Percentiles rank a stretch among this genome's conserved stretches.
phyloP scores from a whole-genome alignment of 2,888 invertebrate species.

The Julus scandinavius region DNA sequence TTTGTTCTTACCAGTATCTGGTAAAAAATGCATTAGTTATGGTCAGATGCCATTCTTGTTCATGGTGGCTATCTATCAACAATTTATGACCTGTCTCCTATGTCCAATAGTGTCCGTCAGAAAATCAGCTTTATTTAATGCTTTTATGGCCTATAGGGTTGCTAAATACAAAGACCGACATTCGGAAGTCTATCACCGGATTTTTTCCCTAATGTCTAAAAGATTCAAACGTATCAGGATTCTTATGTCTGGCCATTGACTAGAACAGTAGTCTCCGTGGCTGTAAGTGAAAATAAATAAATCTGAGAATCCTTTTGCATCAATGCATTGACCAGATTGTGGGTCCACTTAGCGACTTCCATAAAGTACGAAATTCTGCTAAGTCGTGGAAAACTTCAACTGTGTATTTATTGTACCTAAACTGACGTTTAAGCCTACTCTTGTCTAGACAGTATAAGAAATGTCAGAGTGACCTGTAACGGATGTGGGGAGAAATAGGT shows the following conservation, averaged over 20 bases:
- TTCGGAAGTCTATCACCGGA: not conserved
- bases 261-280: not conserved
- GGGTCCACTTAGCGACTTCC: no score
- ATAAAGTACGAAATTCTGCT: no score
- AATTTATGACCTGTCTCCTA: not conserved
- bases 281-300: no score
- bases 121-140: not conserved
- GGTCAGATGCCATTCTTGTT: not conserved
- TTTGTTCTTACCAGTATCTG: not conserved
- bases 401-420: no score
- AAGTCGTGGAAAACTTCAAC: no score
- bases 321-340: no score
- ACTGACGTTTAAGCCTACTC: no score
- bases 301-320: no score
- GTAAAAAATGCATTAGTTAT: not conserved
- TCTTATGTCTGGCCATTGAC: not conserved
- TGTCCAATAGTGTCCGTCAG: not conserved
- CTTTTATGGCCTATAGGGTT: not conserved
- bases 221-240: not conserved
- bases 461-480: not conserved
- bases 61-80: not conserved
- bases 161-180: not conserved
- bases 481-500: not conserved
- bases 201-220: not conserved
- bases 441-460: no score